phyloP scores from a whole-genome alignment of 2,113 vertebrate species.

The Colistium nudipinnis region DNA sequence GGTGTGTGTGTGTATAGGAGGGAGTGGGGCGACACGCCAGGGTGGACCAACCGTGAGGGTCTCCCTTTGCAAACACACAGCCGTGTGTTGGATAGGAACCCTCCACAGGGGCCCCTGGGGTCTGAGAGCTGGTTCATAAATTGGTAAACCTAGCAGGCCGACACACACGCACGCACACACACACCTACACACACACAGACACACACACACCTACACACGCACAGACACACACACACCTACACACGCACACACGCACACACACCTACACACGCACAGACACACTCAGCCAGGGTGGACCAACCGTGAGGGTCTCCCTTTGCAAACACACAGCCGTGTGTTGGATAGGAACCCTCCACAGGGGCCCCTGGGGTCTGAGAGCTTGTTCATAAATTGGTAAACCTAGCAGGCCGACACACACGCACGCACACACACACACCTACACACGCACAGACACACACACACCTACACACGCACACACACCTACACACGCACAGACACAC shows the following conservation, averaged over 20 bases:
- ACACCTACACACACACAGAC: too few species aligned
- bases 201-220: too few species aligned
- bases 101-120: conserved; percentile 38
- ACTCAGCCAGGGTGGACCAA: conserved; percentile 56
- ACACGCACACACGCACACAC: too few species aligned
- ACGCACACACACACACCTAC: too few species aligned
- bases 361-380: conserved; percentile 73
- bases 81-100: conserved; percentile 63
- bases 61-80: conserved; percentile 64
- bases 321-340: conserved; percentile 70
- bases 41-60: conserved; percentile 37
- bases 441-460: too few species aligned
- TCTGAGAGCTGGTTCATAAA: conserved; percentile 81
- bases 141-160: conserved; percentile 74
- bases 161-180: too few species aligned
- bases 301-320: conserved; percentile 47
- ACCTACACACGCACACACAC: too few species aligned
- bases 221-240: too few species aligned
- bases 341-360: conserved; percentile 47
- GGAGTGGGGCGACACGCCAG: conserved; percentile 52
- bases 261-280: too few species aligned
- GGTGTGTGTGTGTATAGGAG: conserved; percentile 31
- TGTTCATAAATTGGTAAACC: conserved; percentile 79
- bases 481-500: too few species aligned
- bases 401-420: conserved; percentile 65